Evolutionary conservation across 2,888 invertebrate genomes (phyloP), one percentile per base, ranked within the genome.

Genomic region (Brassicogethes aeneus): DNA sequence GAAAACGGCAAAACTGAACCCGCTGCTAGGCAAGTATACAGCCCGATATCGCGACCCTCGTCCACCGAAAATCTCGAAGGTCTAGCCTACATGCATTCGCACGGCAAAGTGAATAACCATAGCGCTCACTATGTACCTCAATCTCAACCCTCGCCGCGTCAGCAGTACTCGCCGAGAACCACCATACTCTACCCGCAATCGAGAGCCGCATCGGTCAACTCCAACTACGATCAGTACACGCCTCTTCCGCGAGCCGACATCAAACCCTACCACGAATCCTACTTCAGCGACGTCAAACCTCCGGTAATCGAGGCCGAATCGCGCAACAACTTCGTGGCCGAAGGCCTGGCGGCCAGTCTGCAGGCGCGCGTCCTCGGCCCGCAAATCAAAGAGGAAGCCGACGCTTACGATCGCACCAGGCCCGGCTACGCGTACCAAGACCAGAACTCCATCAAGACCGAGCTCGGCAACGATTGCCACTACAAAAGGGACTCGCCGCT

Each of bases 311-410:
- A 57, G 32, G 43, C 51, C 12, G 53, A 55, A 15, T 41, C 53
- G n/a, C 45, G 47, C n/a, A 46, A 52, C 42, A 16, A 68, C 66
- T 68, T 68, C 49, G 62, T 68, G 39, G 64, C 68, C 38, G 76
- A 76, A 77, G 88, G 90, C 43, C 65, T 90, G 44, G 89, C 90
- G 15, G 89, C 88, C 37, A 86, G 86, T 40, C 68, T 89, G 47
- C 88, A 88, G 62, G 85, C 85, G 43, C 77, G 87, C 52, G 84
- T 88, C 51, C 72, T 88, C 40, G 62, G 50, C 10, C 61, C 62
- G 15, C 62, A 60, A 14, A 65, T 67, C 23, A 69, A 68, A 47
- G 66, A 68, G 51, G 67, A 68, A 76, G 46, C 50, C 1, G 56
- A 56, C 37, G 14, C 38, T 3, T 56, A 55, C 17, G 50, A 49